These are phyloP conservation scores for Elmis aenea DNA, from an alignment of 2,888 invertebrate species.

Conservation along the genomic window DNA sequence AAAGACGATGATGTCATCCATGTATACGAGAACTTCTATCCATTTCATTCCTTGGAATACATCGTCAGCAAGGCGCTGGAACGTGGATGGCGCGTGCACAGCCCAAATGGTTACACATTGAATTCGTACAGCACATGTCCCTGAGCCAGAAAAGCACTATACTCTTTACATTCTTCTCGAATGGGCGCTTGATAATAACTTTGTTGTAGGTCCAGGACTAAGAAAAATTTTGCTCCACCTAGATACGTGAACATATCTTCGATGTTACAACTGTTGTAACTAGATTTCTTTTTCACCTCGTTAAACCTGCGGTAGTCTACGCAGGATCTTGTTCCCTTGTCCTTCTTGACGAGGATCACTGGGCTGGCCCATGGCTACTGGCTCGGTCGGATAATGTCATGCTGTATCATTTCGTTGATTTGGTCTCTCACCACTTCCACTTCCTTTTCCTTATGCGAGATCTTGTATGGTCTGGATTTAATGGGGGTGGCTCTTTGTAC, in stretches of 20 bases:
- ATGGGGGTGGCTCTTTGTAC: neutral
- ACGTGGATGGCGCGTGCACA: neutral
- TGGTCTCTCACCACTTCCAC: neutral
- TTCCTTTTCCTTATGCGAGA: neutral
- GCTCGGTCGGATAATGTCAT: neutral
- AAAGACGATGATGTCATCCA: neutral
- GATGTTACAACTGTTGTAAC: too few species aligned
- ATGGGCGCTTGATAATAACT: too few species aligned
- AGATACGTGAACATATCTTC: too few species aligned
- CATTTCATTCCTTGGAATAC: neutral
- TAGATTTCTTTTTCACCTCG: neutral
- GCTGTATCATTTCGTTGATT: neutral
- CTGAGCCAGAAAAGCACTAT: too few species aligned
- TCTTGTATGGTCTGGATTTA: neutral
- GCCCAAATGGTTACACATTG: too few species aligned
- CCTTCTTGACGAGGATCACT: neutral
- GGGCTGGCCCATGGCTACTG: neutral
- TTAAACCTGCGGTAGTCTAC: neutral
- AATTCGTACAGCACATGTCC: too few species aligned
- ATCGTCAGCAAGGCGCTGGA: neutral
- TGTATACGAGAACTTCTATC: neutral
- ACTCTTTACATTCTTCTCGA: too few species aligned
- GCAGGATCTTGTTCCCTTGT: neutral
- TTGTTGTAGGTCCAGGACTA: neutral
- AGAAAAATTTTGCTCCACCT: neutral